phyloP scores from a whole-genome alignment of 92 coral and sea anemone species.

The Siderastrea siderea region DNA sequence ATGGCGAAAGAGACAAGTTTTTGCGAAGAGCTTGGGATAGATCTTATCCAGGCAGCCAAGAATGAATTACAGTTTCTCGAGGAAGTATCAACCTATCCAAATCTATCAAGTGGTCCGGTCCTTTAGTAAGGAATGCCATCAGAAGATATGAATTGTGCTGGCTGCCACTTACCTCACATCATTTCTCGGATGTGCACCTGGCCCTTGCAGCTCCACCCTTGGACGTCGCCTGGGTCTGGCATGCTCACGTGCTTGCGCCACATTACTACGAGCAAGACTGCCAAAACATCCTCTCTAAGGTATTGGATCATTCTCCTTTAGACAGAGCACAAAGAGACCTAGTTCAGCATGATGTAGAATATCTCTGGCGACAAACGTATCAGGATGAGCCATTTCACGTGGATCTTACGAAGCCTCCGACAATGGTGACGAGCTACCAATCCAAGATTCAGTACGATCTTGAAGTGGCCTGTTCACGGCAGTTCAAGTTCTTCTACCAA shows the following conservation, averaged over 20 bases:
- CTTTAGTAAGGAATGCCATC: background rate
- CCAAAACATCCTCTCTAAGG: background rate
- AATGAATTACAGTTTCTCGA: slow-evolving; percentile 15
- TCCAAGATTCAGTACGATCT: slow-evolving; percentile 43
- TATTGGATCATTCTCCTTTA: slow-evolving; percentile 37
- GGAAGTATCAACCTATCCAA: slow-evolving; percentile 34
- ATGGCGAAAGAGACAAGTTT: background rate
- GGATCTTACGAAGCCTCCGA: slow-evolving; percentile 29
- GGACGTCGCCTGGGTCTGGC: slow-evolving; percentile 80
- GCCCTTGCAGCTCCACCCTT: slow-evolving; percentile 64
- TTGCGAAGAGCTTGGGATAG: background rate
- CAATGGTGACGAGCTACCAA: slow-evolving; percentile 10
- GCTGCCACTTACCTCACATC: background rate
- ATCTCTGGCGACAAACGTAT: slow-evolving; percentile 23
- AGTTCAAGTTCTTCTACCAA: slow-evolving; percentile 63
- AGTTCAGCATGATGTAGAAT: slow-evolving; percentile 12
- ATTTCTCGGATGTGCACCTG: background rate
- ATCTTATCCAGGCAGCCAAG: slow-evolving; percentile 46
- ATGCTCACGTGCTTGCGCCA: slow-evolving; percentile 69
- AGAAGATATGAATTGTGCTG: slow-evolving; percentile 2
- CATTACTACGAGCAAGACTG: slow-evolving; percentile 66
- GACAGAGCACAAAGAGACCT: background rate
- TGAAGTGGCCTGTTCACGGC: slow-evolving; percentile 39
- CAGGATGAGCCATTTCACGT: slow-evolving; percentile 12
- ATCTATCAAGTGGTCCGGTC: slow-evolving; percentile 34